Evolutionary conservation across 2,888 invertebrate genomes (phyloP).

Genomic region (Trissolcus brochymenae): DNA sequence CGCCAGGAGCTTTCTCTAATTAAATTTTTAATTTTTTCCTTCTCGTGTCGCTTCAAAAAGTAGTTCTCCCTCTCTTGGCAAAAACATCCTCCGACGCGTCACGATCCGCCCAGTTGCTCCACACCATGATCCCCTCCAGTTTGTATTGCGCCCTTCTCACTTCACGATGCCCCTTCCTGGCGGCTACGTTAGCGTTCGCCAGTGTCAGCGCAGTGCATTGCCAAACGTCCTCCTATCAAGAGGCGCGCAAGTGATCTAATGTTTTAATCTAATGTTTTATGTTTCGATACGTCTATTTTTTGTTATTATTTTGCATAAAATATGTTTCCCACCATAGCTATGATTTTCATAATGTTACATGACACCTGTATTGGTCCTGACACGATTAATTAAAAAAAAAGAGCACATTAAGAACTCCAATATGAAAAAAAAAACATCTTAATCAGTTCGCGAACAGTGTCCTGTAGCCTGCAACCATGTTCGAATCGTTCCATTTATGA

Average conservation of each 20-base stretch:
- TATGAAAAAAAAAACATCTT: too few relatives aligned
- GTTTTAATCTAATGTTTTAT: too few relatives aligned
- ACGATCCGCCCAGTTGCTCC: conserved; percentile 47
- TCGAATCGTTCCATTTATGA: background rate
- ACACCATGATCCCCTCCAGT: conserved; percentile 26
- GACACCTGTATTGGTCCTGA: conserved; percentile 19
- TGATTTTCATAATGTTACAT: too few relatives aligned
- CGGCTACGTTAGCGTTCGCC: background rate
- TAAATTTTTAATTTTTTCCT: conserved; percentile 1
- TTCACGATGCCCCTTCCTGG: conserved; percentile 14
- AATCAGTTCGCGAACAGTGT: background rate
- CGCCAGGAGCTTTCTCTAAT: background rate
- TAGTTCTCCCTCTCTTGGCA: conserved; percentile 16
- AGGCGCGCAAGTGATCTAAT: too few relatives aligned
- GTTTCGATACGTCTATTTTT: too few relatives aligned
- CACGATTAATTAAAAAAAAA: too few relatives aligned
- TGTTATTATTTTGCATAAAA: too few relatives aligned
- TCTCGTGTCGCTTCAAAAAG: conserved; percentile 6
- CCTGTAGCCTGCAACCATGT: background rate
- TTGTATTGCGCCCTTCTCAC: conserved; percentile 19
- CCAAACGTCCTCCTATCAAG: conserved; percentile 11
- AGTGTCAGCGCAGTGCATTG: background rate
- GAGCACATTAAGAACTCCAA: too few relatives aligned
- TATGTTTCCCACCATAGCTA: too few relatives aligned
- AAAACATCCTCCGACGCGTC: conserved; percentile 32